These are phyloP conservation scores for Drosophila mercatorum DNA, from an alignment of 2,888 invertebrate species.

Conservation along the genomic window DNA sequence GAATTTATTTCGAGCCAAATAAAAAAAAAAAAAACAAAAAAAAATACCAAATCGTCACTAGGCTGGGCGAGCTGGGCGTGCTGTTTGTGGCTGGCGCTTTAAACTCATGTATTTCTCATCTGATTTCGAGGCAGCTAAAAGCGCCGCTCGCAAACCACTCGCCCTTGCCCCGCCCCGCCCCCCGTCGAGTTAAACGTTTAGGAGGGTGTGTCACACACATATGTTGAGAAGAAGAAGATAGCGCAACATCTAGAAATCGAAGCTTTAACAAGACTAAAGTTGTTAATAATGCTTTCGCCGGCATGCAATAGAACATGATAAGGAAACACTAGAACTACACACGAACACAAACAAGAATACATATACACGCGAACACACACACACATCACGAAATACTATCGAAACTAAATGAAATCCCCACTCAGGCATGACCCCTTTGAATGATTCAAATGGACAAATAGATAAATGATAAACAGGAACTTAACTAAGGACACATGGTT, in stretches of 20 bases:
- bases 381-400: conserved; percentile 27
- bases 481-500: conserved; percentile 45
- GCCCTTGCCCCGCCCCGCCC: not conserved
- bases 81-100: conserved; percentile 38
- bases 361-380: conserved; percentile 23
- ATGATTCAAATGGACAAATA: conserved; percentile 67
- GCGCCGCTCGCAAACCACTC: conserved; percentile 27
- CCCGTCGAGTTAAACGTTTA: conserved; percentile 11
- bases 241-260: conserved; percentile 16
- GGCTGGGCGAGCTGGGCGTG: not conserved
- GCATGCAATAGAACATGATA: conserved; percentile 16
- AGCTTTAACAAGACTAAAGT: conserved; percentile 20
- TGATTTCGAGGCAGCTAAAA: conserved; percentile 61
- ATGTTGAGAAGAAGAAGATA: conserved; percentile 11
- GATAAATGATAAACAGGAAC: conserved; percentile 42
- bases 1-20: conserved; percentile 10
- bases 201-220: conserved; percentile 67
- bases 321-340: conserved; percentile 11
- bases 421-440: conserved; percentile 75
- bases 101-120: conserved; percentile 25
- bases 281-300: conserved; percentile 32
- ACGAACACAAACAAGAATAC: conserved; percentile 5
- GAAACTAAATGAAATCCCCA: conserved; percentile 40
- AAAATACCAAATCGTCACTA: not conserved
- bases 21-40: not conserved